Conservation (phyloP, 2,888 invertebrate species). For the Drosophila cracens region DNA sequence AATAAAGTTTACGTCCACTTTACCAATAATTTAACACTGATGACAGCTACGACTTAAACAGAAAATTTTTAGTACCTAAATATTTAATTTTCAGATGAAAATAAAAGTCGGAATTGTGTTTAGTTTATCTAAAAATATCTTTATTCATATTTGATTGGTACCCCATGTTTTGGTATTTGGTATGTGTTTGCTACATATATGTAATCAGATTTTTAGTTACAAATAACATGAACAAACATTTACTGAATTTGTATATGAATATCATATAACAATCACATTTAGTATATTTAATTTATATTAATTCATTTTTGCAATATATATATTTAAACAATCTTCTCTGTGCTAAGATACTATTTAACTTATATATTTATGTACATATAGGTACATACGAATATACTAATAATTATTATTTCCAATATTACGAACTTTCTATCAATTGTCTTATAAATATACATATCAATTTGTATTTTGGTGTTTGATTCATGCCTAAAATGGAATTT, state of each 20-base stretch:
- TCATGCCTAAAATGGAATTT: slow-evolving; percentile 60
- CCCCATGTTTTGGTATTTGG: slow-evolving; percentile 59
- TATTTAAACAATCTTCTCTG: slow-evolving; percentile 60
- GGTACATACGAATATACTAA: slow-evolving; percentile 25
- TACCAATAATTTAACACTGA: slow-evolving; percentile 43
- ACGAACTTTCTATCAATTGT: slow-evolving; percentile 58
- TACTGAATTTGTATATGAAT: slow-evolving; percentile 78
- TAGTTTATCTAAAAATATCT: slow-evolving; percentile 79
- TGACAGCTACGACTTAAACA: neutral
- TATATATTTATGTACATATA: slow-evolving; percentile 32
- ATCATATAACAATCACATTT: slow-evolving; percentile 79
- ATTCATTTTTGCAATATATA: slow-evolving; percentile 42
- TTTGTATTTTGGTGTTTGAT: slow-evolving; percentile 71
- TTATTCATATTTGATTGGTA: slow-evolving; percentile 80
- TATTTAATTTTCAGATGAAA: slow-evolving; percentile 8
- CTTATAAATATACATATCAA: slow-evolving; percentile 41
- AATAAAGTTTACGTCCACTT: slow-evolving; percentile 72
- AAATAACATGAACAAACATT: slow-evolving; percentile 80
- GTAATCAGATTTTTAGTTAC: slow-evolving; percentile 61
- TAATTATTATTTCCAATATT: slow-evolving; percentile 53
- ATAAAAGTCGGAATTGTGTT: slow-evolving; percentile 24
- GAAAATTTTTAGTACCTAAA: neutral
- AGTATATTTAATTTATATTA: slow-evolving; percentile 38
- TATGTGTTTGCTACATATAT: slow-evolving; percentile 33
- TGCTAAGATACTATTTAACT: slow-evolving; percentile 50